Evolutionary conservation across 2,797 vertebrate genomes (phyloP).

Genomic region (Myripristis murdjan): DNA sequence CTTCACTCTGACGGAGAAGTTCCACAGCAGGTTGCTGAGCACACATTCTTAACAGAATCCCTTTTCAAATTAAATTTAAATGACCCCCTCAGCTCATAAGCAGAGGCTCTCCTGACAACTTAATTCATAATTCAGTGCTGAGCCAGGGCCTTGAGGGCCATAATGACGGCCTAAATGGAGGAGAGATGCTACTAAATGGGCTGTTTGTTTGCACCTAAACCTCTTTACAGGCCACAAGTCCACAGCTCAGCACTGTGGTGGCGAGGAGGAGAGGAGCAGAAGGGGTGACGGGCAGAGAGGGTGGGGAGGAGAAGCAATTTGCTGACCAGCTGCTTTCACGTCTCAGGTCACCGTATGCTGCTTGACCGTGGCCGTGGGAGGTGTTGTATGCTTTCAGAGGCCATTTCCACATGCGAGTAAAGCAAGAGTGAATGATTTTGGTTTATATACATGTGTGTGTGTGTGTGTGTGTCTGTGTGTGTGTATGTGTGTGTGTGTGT

Average conservation of each 20-base stretch:
- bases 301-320: slow-evolving; percentile 53
- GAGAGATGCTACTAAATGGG: slow-evolving; percentile 83
- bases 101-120: slow-evolving; percentile 84
- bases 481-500: no score
- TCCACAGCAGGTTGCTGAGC: slow-evolving; percentile 83
- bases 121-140: slow-evolving; percentile 89
- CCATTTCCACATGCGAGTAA: slow-evolving; percentile 13
- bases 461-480: slow-evolving; percentile 25
- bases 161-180: slow-evolving; percentile 83
- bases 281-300: slow-evolving; percentile 50
- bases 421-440: slow-evolving; percentile 15
- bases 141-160: slow-evolving; percentile 82
- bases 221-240: slow-evolving; percentile 85
- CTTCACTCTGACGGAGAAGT: slow-evolving; percentile 70
- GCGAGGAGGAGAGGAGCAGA: slow-evolving; percentile 55
- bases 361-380: slow-evolving; percentile 41
- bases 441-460: slow-evolving; percentile 17
- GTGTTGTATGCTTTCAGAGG: slow-evolving; percentile 28
- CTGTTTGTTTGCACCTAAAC: slow-evolving; percentile 85
- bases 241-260: slow-evolving; percentile 82
- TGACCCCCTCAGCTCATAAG: slow-evolving; percentile 86
- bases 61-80: slow-evolving; percentile 91
- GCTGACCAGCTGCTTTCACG: slow-evolving; percentile 73
- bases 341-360: slow-evolving; percentile 28
- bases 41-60: slow-evolving; percentile 87